Base-by-base conservation (phyloP, 2,797 vertebrate species). In the Eleutherodactylus coqui region DNA sequence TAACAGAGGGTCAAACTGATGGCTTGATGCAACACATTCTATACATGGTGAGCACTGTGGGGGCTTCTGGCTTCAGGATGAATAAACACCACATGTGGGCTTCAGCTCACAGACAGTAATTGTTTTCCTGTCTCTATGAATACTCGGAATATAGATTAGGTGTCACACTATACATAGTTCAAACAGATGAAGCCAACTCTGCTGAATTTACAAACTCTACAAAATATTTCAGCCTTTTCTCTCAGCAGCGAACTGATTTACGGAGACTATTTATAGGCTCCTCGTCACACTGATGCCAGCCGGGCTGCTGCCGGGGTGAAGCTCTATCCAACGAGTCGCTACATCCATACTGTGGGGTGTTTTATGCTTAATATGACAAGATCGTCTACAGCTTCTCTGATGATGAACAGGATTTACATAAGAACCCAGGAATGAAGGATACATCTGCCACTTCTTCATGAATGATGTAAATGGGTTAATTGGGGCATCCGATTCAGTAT, bases 81-180 rank as follows among this genome's bases (percentile, higher is more conserved):
- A 51, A 83, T 75, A 75, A 58, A 24, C 70, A 49, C 82, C 10
- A 43, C 82, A 83, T 75, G 82, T 75, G 82, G 78, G 69, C 82
- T 49, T 32, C 38, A 38, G 69, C 53, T 83, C 38, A 21, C 32
- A 73, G 69, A 60, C 53, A 45, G 69, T 75, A 83, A 83, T 83
- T 75, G 70, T 75, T 83, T 75, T 60, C 51, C 27, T 62, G 79
- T 81, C 62, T 41, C 45, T 34, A 45, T 60, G 70, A 83, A 73
- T 83, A 83, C 36, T 19, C 21, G 13, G 82, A 83, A 75, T 83
- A 60, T 75, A 75, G 70, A 83, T 83, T 60, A 55, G 34, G 49
- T 73, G 51, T 75, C n/a, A 43, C 14, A 32, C 80, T 72, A 82
- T 83, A 83, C 69, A 83, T 43, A 60, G 82, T 83, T 62, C 70